Evolutionary conservation across 2,888 invertebrate species (phyloP), one percentile per base, ranked within the genome.

Genomic region (Mythimna loreyi): DNA sequence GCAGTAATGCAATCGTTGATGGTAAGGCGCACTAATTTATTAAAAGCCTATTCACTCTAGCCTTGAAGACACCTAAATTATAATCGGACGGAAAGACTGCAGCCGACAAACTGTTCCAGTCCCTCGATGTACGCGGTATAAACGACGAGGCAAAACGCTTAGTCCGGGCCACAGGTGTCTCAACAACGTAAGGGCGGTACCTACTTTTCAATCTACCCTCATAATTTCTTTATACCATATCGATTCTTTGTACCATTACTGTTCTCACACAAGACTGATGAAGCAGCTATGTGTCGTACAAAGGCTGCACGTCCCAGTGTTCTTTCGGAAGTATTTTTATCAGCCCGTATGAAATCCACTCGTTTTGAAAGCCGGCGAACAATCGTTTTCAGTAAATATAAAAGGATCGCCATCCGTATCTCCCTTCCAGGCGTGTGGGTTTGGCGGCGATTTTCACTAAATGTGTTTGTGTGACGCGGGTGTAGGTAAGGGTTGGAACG

Each of bases 321-420:
- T 77, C 80, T 81, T 77, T 80, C 60, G 82, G 81, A 80, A 87
- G 83, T 85, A 86, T 88, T 91, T 89, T 89, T 91, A 90, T 91
- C 91, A 89, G 84, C 91, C 90, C 89, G 88, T 89, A 92, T 92
- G 84, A 86, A 89, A 86, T 85, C 85, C 86, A 84, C 77, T 86
- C 85, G 78, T 85, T 90, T 87, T 88, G 85, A 90, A 90, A 86
- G 87, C 85, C 71, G 64, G 80, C 78, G 88, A 90, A 91, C 91
- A 91, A 92, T 90, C 87, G 88, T 87, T 87, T 66, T 85, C 82
- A 81, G 89, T 87, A 88, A 90, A 91, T 90, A 90, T 90, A 91
- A 91, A 91, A 88, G 85, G 85, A 84, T 86, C 80, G 81, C 81
- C 83, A 71, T 72, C 78, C 85, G 83, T 90, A 91, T 92, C 91